Evolutionary conservation across 2,113 vertebrate genomes (phyloP).

Genomic region (Brachionichthys hirsutus): DNA sequence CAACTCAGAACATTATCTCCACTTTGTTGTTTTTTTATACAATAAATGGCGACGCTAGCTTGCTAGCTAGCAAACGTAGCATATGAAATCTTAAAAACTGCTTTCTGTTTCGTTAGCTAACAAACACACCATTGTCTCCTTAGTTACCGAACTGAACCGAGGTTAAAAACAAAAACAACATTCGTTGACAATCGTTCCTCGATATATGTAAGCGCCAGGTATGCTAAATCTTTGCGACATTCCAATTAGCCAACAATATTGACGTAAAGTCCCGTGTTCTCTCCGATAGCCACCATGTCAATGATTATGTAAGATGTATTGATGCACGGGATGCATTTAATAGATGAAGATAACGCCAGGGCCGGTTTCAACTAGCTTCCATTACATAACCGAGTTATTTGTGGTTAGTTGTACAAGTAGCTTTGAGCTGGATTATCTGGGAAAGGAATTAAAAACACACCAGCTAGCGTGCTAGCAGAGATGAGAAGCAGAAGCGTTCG

Average conservation of each 20-base stretch:
- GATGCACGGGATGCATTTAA: neutral
- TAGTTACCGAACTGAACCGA: too few relatives aligned
- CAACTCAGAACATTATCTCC: neutral
- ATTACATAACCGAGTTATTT: constrained; percentile 51
- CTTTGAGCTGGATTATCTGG: constrained; percentile 57
- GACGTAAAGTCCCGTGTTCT: too few relatives aligned
- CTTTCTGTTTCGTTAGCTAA: too few relatives aligned
- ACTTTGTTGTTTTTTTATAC: constrained; percentile 16
- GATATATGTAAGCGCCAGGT: too few relatives aligned
- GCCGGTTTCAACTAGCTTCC: neutral
- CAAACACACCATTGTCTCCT: too few relatives aligned
- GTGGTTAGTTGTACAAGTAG: constrained; percentile 49
- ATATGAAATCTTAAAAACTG: too few relatives aligned
- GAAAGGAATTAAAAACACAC: constrained; percentile 23
- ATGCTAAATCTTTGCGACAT: too few relatives aligned
- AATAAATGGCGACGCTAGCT: constrained; percentile 40
- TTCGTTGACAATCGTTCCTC: too few relatives aligned
- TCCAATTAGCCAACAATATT: too few relatives aligned
- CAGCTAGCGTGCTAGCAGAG: constrained; percentile 9
- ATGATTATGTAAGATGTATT: too few relatives aligned
- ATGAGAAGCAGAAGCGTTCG: too few relatives aligned
- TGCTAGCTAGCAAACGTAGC: neutral
- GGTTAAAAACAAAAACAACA: neutral
- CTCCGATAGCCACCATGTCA: too few relatives aligned
- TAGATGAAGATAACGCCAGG: neutral